Evolutionary conservation across 2,888 invertebrate species (phyloP).

Genomic region (Philonicus albiceps): DNA sequence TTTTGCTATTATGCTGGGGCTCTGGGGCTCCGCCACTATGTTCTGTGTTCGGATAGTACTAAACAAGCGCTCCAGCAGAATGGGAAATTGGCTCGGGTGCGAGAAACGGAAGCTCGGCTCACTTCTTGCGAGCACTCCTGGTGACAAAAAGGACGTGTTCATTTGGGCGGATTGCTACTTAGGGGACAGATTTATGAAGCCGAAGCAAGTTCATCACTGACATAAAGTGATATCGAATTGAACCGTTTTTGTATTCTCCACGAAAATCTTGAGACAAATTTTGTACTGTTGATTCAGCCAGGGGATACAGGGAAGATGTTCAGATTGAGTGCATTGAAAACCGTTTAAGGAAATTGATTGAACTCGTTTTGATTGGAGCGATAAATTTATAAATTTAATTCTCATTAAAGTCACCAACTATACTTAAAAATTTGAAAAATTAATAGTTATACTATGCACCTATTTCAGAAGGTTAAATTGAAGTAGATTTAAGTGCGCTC

Average conservation of each 20-base stretch:
- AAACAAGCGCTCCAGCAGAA: background rate
- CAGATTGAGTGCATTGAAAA: background rate
- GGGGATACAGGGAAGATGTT: background rate
- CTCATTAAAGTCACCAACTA: background rate
- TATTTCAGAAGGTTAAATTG: background rate
- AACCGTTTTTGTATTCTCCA: background rate
- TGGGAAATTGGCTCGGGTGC: constrained; percentile 34
- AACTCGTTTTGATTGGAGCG: background rate
- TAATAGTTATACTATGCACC: background rate
- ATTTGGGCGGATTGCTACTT: constrained; percentile 3
- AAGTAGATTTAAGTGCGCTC: background rate
- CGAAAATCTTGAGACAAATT: background rate
- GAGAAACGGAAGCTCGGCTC: background rate
- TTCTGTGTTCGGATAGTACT: background rate
- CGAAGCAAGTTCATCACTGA: background rate
- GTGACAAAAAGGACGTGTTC: constrained; percentile 4
- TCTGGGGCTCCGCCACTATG: background rate
- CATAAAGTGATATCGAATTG: background rate
- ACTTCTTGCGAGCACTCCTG: background rate
- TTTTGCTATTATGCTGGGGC: background rate
- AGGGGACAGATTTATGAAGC: constrained; percentile 25
- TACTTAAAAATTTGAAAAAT: background rate
- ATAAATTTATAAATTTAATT: background rate
- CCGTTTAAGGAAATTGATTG: background rate
- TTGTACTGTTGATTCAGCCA: background rate